Evolutionary conservation across 2,888 invertebrate species (phyloP).

Genomic region (Hoplodrina ambigua): DNA sequence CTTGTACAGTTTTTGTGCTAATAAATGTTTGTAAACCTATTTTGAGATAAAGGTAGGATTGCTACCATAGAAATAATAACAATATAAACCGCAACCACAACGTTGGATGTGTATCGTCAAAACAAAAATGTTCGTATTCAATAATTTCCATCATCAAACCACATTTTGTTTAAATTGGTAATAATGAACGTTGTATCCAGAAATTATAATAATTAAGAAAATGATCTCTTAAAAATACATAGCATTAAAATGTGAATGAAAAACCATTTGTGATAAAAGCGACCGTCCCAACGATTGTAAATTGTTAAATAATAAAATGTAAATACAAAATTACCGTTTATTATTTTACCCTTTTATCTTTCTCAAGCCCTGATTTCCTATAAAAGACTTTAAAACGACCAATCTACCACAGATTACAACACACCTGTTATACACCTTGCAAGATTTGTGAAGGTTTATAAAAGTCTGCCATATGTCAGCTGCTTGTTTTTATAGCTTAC

Average conservation of each 20-base stretch:
- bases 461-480: constrained; percentile 14
- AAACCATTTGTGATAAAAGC: constrained; percentile 45
- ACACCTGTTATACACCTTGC: constrained; percentile 34
- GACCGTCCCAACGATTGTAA: constrained; percentile 58
- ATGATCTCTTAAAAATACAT: constrained; percentile 27
- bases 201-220: constrained; percentile 9
- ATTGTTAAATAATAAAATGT: constrained; percentile 49
- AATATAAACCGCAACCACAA: constrained; percentile 2
- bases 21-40: background rate
- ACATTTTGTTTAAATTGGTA: background rate
- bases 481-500: constrained; percentile 12
- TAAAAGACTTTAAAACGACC: background rate
- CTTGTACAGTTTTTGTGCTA: background rate
- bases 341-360: constrained; percentile 20
- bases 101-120: background rate
- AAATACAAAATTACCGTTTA: constrained; percentile 18
- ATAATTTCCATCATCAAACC: background rate
- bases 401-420: constrained; percentile 9
- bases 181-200: background rate
- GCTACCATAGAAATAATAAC: background rate
- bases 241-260: constrained; percentile 16
- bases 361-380: constrained; percentile 10
- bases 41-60: background rate
- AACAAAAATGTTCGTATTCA: background rate
- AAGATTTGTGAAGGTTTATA: constrained; percentile 8